phyloP scores from a whole-genome alignment of 2,888 invertebrate species.

The Lordiphosa andalusiaca region DNA sequence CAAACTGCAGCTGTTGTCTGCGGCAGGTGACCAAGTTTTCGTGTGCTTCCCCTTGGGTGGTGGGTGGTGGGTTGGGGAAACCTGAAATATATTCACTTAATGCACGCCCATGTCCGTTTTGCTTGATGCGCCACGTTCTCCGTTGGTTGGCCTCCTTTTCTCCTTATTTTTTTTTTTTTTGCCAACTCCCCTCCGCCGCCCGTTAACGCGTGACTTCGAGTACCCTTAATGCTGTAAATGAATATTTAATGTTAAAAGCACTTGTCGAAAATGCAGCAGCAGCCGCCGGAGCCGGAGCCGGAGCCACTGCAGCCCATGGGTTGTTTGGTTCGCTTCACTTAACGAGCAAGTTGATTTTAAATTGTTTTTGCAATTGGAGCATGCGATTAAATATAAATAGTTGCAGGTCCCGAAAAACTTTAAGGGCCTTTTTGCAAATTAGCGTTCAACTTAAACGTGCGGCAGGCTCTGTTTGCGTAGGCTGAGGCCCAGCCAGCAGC shows the following conservation, averaged over 20 bases:
- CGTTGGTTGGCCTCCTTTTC: constrained; percentile 33
- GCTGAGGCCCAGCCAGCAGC: constrained; percentile 26
- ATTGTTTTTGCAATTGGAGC: constrained; percentile 75
- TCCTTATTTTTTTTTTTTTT: constrained; percentile 34
- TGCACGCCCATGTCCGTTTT: constrained; percentile 66
- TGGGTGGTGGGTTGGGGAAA: constrained; percentile 4
- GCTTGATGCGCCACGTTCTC: constrained; percentile 68
- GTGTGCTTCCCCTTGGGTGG: constrained; percentile 5
- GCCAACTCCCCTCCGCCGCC: constrained; percentile 16
- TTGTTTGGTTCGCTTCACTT: constrained; percentile 61
- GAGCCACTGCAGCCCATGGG: constrained; percentile 47
- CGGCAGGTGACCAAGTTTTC: constrained; percentile 52
- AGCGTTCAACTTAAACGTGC: constrained; percentile 51
- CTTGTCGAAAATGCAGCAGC: constrained; percentile 72
- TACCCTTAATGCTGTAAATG: constrained; percentile 76
- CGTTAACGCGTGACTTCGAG: constrained; percentile 74
- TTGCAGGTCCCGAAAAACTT: constrained; percentile 46
- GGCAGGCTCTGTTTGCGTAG: constrained; percentile 24
- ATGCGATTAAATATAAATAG: constrained; percentile 73
- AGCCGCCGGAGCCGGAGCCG: constrained; percentile 25
- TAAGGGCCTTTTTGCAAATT: constrained; percentile 57
- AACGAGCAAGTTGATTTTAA: constrained; percentile 73
- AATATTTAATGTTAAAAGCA: constrained; percentile 76
- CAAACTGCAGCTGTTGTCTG: constrained; percentile 36
- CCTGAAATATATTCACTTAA: constrained; percentile 64